These are phyloP conservation scores for Trididemnum clinides DNA, from an alignment of 23 tunicate genomes.

Conservation along the genomic window DNA sequence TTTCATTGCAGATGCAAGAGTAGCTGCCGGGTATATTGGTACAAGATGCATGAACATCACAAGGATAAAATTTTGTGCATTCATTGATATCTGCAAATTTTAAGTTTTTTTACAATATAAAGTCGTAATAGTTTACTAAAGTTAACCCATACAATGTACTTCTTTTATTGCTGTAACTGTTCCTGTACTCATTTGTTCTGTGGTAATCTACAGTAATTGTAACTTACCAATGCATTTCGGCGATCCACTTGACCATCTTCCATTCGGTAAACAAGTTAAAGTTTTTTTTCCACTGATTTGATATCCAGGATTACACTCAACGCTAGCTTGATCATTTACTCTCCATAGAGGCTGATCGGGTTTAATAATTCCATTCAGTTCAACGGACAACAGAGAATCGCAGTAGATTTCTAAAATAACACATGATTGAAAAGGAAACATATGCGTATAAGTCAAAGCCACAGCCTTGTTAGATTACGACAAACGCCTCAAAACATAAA, in stretches of 20 bases:
- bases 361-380: not conserved
- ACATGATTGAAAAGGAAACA: too few relatives aligned
- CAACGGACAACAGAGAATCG: not conserved
- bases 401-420: slow-evolving; percentile 25
- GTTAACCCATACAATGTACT: too few relatives aligned
- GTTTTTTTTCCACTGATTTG: not conserved
- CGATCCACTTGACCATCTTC: slow-evolving; percentile 44
- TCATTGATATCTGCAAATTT: slow-evolving; percentile 52
- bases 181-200: too few relatives aligned
- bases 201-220: too few relatives aligned
- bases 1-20: slow-evolving; percentile 43
- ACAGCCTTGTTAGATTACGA: too few relatives aligned
- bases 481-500: too few relatives aligned
- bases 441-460: too few relatives aligned
- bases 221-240: slow-evolving; percentile 47
- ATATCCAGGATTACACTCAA: slow-evolving; percentile 11
- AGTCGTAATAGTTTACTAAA: too few relatives aligned
- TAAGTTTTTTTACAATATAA: too few relatives aligned
- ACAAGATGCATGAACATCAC: slow-evolving; percentile 49
- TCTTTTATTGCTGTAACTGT: too few relatives aligned
- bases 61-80: slow-evolving; percentile 27
- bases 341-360: not conserved
- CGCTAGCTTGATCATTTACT: not conserved
- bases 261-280: slow-evolving; percentile 24
- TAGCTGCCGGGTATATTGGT: slow-evolving; percentile 53